These are phyloP conservation scores for Rhynchomys soricoides DNA, from an alignment of 2,113 vertebrate genomes.

Conservation along the genomic window DNA sequence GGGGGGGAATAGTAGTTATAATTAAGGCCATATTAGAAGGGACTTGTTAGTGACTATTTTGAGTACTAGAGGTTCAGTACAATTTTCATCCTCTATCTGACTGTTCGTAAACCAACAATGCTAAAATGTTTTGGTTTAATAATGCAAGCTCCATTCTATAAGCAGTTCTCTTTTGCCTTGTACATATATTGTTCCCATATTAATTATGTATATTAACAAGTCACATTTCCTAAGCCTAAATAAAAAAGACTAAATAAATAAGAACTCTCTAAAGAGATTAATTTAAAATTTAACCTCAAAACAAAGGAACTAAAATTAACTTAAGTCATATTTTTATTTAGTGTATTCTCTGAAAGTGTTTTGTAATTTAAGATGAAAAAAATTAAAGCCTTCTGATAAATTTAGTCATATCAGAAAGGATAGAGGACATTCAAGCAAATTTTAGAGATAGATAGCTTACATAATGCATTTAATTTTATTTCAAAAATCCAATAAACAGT, in stretches of 20 bases:
- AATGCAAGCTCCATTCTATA: not conserved
- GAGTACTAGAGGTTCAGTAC: conserved; percentile 29
- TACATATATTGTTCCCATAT: not conserved
- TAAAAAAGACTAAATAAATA: not conserved
- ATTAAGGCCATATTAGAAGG: conserved; percentile 56
- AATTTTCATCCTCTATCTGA: not conserved
- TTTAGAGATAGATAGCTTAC: not conserved
- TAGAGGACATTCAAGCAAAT: not conserved
- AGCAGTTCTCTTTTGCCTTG: not conserved
- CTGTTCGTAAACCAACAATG: not conserved
- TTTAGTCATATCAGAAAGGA: not conserved
- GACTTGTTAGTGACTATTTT: conserved; percentile 45
- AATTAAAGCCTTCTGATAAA: not conserved
- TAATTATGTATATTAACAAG: not conserved
- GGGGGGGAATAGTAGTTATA: not conserved
- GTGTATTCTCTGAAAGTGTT: not conserved
- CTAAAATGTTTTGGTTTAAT: not conserved
- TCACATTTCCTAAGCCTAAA: not conserved
- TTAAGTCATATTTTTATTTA: not conserved
- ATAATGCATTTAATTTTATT: not conserved
- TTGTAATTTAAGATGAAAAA: not conserved
- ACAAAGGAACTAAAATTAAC: not conserved
- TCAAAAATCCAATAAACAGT: not conserved
- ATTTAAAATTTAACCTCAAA: not conserved
- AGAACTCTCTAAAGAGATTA: not conserved